Evolutionary conservation across 1,140 invertebrate genomes (phyloP), one percentile per base, ranked within the genome.

Genomic region (Manduca sexta): DNA sequence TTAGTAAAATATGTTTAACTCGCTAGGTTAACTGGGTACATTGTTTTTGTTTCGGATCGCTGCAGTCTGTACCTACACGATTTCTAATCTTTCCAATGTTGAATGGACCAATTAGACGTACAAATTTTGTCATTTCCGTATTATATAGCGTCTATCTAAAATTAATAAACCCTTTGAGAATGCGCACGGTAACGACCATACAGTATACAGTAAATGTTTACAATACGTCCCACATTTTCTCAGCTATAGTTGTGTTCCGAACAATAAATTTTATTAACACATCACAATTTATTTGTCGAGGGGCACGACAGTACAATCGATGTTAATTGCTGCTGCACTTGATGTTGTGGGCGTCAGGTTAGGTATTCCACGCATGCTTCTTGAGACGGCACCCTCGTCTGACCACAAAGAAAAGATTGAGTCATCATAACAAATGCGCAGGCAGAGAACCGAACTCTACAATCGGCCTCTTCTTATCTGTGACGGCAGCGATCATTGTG

Each of bases 211-310:
- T 41, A 44, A 66, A 69, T 60, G 48, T 64, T 69, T 73, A 74
- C 72, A 67, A 77, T 69, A 56, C 55, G 59, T 56, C 47, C 64
- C 37, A 47, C 50, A 54, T 60, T 72, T 77, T 76, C 75, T 64
- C 72, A 78, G 60, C 66, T 74, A 66, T 71, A 74, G 65, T 63
- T 61, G 56, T 67, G 62, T 72, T 63, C 55, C 69, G 64, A 64
- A 72, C 78, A 79, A 82, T 79, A 76, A 74, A 82, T 76, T 75
- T 82, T 76, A 82, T 82, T 79, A 79, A 78, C 78, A 82, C 78
- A 52, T 74, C 72, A 70, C 68, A 74, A 74, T 77, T 73, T 73
- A 76, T 76, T 74, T 58, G 59, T 49, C 65, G 49, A 69, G 60
- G 64, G 53, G 59, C 52, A 51, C 57, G 57, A 52, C 60, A 56